Conservation (phyloP, 1,140 invertebrate species). For the Hyposmocoma kahamanoa region DNA sequence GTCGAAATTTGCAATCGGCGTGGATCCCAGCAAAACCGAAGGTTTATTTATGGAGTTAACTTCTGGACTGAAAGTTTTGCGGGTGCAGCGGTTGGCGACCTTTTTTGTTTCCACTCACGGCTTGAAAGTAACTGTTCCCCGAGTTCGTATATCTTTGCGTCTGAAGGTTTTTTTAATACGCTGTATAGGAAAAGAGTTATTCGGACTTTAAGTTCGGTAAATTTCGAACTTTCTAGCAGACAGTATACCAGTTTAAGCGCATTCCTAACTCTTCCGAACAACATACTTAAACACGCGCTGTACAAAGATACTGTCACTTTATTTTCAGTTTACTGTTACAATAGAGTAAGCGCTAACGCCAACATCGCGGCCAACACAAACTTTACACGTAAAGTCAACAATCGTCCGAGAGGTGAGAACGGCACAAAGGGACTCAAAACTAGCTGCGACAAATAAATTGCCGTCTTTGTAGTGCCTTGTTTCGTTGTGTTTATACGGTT, state of each 20-base stretch:
- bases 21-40: conserved; percentile 63
- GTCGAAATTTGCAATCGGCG: conserved; percentile 65
- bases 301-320: not conserved
- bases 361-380: not conserved
- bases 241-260: too few relatives aligned
- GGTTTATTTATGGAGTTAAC: conserved; percentile 70
- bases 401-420: conserved; percentile 26
- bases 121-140: conserved; percentile 28
- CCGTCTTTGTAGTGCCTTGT: conserved; percentile 37
- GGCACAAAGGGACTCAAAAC: conserved; percentile 28
- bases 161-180: not conserved
- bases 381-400: conserved; percentile 29
- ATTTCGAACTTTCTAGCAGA: not conserved
- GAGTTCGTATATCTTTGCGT: conserved; percentile 27
- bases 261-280: too few relatives aligned
- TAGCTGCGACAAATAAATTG: conserved; percentile 34
- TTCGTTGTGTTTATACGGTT: conserved; percentile 46
- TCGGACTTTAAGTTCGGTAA: not conserved
- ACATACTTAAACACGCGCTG: not conserved
- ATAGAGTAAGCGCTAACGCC: not conserved
- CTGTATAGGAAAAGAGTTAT: not conserved
- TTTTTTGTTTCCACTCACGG: too few relatives aligned
- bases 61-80: conserved; percentile 57
- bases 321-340: not conserved
- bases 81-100: conserved; percentile 38